Evolutionary conservation across 2,113 vertebrate genomes (phyloP), one percentile per base, ranked within the genome.

Genomic region (Trematomus loennbergii): DNA sequence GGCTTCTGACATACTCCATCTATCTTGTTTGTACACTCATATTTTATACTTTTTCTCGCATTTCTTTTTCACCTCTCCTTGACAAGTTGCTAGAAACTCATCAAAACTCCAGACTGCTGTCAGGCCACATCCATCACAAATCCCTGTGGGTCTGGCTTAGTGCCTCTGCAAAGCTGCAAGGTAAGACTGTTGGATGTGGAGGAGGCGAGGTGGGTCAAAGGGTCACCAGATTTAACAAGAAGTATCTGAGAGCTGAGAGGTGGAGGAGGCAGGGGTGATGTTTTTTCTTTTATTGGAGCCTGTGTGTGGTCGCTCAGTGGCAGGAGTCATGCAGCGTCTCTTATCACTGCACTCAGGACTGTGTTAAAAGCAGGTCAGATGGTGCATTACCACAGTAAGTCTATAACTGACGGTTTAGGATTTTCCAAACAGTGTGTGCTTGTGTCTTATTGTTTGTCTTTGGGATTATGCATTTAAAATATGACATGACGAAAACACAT

Each of bases 71-170:
- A 75, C 20, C 29, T 40, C 45, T 74, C 54, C 22, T 72, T 75
- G 62, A 76, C 71, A 87, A 73, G 84, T 76, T 57, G 72, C 60
- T 78, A 62, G 62, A 82, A 88, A 83, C 61, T 87, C 71, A 87
- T 90, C 67, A 86, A 84, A 86, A 77, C 78, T 78, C 59, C 72
- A 25, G 72, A 61, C 67, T 86, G 25, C 69, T 75, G 78, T 77
- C 65, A 13, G 75, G 78, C 43, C 60, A 74, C 72, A 82, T 86
- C 78, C 74, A 87, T 88, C 85, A 81, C n/a, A 1, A 59, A 58
- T 85, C 72, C 79, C 80, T 1, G 48, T 17, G 40, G 80, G 75
- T 82, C 50, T 62, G 48, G 46, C 74, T 66, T 25, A 59, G 40
- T 10, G 40, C 66, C 66, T 72, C 71, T 13, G 52, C 57, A 33